Evolutionary conservation across 2,888 invertebrate species (phyloP), one percentile per base, ranked within the genome.

Genomic region (Rotaria macrura): DNA sequence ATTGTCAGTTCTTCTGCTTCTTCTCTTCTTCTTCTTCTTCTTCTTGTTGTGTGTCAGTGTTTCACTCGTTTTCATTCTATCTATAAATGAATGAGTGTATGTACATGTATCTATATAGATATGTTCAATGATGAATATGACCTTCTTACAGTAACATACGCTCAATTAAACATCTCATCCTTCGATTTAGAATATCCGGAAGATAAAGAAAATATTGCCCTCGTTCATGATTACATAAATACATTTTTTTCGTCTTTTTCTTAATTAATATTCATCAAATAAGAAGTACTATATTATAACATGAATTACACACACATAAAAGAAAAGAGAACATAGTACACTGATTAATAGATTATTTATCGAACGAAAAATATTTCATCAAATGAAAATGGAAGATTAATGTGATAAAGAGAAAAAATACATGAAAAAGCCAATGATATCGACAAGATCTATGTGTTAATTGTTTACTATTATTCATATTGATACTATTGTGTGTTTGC

Each of bases 141-240:
- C 65, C 65, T 65, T 65, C 65, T 65, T 20, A 20, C 2, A 34
- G 34, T 65, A 34, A 65, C 65, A 65, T 65, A 65, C 65, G 65
- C 65, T 65, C 65, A 65, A 65, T 65, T 65, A 65, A 65, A 65
- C 65, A 65, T 65, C 65, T 65, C 65, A 65, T 65, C 29, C n/a
- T 65, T 65, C 65, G 65, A 65, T 65, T 65, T 65, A 65, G 65
- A 49, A 65, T 65, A 65, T 9, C 65, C 65, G 34, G 1, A 65
- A 65, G 65, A 65, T 34, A 65, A 20, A 65, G 4, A 29, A 14
- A 29, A 6, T 9, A 29, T 9, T 2, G 12, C 47, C 47, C 4
- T 34, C 12, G 17, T 65, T 55, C n/a, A 17, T 34, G 34, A 65
- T 65, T 65, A 65, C 65, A 65, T 29, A 65, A 34, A 65, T 6